Evolutionary conservation across 2,113 vertebrate species (phyloP).

Genomic region (Dendropsophus ebraccatus): DNA sequence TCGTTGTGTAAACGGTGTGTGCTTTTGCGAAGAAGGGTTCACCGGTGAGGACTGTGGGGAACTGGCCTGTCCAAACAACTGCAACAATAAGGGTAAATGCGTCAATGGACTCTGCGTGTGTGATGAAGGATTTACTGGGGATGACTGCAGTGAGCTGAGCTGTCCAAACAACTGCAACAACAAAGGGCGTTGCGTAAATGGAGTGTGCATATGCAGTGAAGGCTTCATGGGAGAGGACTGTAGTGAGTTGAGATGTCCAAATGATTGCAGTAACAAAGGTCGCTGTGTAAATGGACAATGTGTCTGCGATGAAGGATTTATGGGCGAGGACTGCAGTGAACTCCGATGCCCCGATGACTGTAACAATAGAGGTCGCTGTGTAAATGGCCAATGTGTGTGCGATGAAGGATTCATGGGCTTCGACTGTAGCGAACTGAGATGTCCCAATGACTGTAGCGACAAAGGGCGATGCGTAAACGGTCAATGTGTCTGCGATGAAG

Average conservation of each 20-base stretch:
- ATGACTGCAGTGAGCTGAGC: conserved; percentile 82
- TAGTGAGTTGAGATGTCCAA: conserved; percentile 80
- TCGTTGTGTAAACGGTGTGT: conserved; percentile 92
- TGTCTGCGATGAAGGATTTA: conserved; percentile 79
- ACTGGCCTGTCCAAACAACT: conserved; percentile 82
- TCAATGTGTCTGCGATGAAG: conserved; percentile 79
- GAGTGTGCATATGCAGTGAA: conserved; percentile 86
- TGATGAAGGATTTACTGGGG: conserved; percentile 80
- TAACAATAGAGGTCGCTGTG: conserved; percentile 75
- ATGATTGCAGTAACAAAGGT: conserved; percentile 79
- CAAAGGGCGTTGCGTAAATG: conserved; percentile 82
- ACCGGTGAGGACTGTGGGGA: conserved; percentile 87
- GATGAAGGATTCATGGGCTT: conserved; percentile 78
- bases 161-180: conserved; percentile 85
- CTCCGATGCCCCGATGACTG: conserved; percentile 85
- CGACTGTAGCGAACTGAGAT: conserved; percentile 82
- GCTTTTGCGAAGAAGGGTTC: conserved; percentile 88
- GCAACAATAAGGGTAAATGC: conserved; percentile 80
- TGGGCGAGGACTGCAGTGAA: conserved; percentile 83
- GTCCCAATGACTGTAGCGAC: conserved; percentile 81
- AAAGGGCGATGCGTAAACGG: conserved; percentile 83
- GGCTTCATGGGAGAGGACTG: conserved; percentile 85
- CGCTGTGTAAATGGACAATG: conserved; percentile 84
- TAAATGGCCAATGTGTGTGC: conserved; percentile 81
- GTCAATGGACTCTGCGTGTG: conserved; percentile 87